These are phyloP conservation scores for Mycalesis mineus DNA, from an alignment of 2,888 invertebrate genomes.

Conservation along the genomic window DNA sequence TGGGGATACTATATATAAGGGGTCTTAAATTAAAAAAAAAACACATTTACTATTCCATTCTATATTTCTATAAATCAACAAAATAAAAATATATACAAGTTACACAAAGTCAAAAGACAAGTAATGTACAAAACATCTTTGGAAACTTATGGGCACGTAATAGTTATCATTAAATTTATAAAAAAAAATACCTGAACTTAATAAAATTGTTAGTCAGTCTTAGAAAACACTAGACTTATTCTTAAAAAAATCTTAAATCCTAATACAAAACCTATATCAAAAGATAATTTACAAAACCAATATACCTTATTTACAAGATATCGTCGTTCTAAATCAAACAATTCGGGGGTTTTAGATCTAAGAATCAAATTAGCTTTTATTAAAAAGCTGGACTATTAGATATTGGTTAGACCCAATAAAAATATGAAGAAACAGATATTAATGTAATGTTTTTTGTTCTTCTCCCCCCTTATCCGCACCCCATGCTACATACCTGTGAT, in stretches of 20 bases:
- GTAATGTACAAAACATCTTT: constrained; percentile 7
- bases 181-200: background rate
- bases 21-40: background rate
- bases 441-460: too few relatives aligned
- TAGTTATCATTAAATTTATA: background rate
- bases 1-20: too few relatives aligned
- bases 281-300: too few relatives aligned
- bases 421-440: too few relatives aligned
- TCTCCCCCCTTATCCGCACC: too few relatives aligned
- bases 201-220: constrained; percentile 21
- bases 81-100: background rate
- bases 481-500: too few relatives aligned
- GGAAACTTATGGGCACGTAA: constrained; percentile 3
- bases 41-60: background rate
- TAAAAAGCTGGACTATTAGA: too few relatives aligned
- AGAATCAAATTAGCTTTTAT: too few relatives aligned
- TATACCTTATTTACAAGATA: too few relatives aligned
- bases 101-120: constrained; percentile 1
- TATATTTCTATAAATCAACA: background rate
- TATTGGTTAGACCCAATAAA: too few relatives aligned
- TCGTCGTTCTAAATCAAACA: too few relatives aligned
- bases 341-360: too few relatives aligned
- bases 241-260: background rate
- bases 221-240: constrained; percentile 15
- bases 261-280: background rate